Base-by-base conservation (phyloP, 2,888 invertebrate species). In the Caenorhabditis wallacei region DNA sequence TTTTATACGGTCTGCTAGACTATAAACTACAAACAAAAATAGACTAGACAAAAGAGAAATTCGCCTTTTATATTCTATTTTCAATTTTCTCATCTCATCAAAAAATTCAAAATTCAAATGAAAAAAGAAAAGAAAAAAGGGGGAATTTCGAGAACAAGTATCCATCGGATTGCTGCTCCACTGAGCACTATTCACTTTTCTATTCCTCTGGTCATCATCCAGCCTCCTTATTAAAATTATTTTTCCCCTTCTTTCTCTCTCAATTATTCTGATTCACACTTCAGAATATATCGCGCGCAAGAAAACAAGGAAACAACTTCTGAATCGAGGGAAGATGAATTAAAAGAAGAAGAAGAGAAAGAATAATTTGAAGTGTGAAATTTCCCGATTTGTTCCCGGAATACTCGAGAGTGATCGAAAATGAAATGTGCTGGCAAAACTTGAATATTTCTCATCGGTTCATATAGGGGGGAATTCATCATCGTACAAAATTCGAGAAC, bases 251-350 rank as follows among this genome's bases (percentile, higher is more conserved):
- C n/a, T n/a, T n/a, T n/a, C n/a, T n/a, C 2, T 43, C 24, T 61
- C 61, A 61, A 61, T 61, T 61, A 43, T 61, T 61, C 61, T 61
- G 61, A 61, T 46, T 61, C 61, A 59, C 59, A 43, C 35, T 66
- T 51, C 66, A 51, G 16, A 22, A 66, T 11, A 53, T 2, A 13
- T 10, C 30, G 30, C n/a, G n/a, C n/a, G 30, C 5, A 10, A 22
- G 24, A 68, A 69, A 69, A 56, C 46, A 61, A 69, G 46, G 69
- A 56, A 69, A 54, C 54, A 69, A 40, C n/a, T 46, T 57, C 54
- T n/a, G 37, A 30, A 30, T 30, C 3, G 30, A 8, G 8, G 30
- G 30, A 8, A 30, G 30, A 53, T 35, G 48, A 48, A 20, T 56
- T 46, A 57, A 57, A 46, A 69, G 46, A 61, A 43, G 16, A 40